Evolutionary conservation across 1,140 invertebrate species (phyloP), one percentile per base, ranked within the genome.

Genomic region (Pogonognathellus flavescens): DNA sequence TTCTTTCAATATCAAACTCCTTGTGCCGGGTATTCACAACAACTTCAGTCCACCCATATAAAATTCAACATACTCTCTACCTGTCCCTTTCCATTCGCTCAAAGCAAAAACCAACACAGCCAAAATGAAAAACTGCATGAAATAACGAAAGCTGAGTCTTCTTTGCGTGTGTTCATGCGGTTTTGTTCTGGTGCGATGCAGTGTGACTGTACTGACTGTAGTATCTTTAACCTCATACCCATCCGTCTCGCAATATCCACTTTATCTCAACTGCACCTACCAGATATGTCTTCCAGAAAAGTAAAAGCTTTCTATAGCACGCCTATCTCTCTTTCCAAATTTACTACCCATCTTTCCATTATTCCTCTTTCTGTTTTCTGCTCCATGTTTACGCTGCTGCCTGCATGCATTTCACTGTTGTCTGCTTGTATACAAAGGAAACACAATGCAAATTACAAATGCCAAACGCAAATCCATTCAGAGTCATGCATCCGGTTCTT

Each of bases 391-490:
- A 41, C 31, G 53, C 2, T n/a, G n/a, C 53, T 57, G 53, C n/a
- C 11, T 14, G 53, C n/a, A 57, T 57, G 53, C 53, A 70, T 70
- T 70, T 41, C 49, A 76, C 31, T 76, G 70, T 76, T 41, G 22
- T 76, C n/a, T 76, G 22, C 31, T 41, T 76, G 70, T n/a, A 41
- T 41, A 50, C 31, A 76, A 41, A 76, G 70, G 31, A 41, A 49
- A 76, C 70, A 49, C 16, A 76, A 25, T 25, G 20, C 62, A 66
- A 20, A 66, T 25, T 66, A 66, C 20, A 66, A 66, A 66, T 66
- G 70, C 70, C 31, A 41, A 41, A 76, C 16, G 16, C 70, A 76
- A 25, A 76, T n/a, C 25, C 70, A 76, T 76, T 76, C 70, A 76
- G 41, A 76, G 25, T 49, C 41, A 76, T 76, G 70, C 41, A 76